Evolutionary conservation across 2,888 invertebrate genomes (phyloP).

Genomic region (Melitaea athalia): DNA sequence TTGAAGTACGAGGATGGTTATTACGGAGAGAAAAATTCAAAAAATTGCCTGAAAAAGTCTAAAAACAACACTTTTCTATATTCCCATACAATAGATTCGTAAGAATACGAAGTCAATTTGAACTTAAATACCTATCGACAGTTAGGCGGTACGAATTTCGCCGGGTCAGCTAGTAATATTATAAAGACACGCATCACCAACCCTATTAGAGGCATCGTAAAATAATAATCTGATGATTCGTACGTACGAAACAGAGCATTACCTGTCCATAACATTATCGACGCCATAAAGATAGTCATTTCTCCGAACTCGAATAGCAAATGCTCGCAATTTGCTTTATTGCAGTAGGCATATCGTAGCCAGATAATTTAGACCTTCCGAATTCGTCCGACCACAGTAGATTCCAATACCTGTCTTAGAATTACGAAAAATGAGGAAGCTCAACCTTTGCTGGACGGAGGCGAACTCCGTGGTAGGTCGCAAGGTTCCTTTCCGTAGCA

Average conservation of each 20-base stretch:
- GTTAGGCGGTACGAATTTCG: too few species aligned
- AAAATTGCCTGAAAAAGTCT: too few species aligned
- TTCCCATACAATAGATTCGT: too few species aligned
- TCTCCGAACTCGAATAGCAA: conserved; percentile 75
- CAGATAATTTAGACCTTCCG: conserved; percentile 52
- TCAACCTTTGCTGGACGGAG: conserved; percentile 54
- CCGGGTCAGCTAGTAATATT: too few species aligned
- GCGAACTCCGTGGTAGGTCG: conserved; percentile 55
- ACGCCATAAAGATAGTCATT: conserved; percentile 73
- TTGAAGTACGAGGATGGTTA: too few species aligned
- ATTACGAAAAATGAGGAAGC: conserved; percentile 41
- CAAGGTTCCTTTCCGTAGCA: conserved; percentile 62
- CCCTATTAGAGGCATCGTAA: conserved; percentile 51
- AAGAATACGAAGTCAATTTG: too few species aligned
- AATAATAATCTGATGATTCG: conserved; percentile 72
- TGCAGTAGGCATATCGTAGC: conserved; percentile 65
- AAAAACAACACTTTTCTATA: too few species aligned
- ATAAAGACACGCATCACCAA: conserved; percentile 10
- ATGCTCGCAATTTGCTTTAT: conserved; percentile 80
- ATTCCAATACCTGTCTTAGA: conserved; percentile 27
- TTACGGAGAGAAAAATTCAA: too few species aligned
- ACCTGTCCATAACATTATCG: conserved; percentile 80
- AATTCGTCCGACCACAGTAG: conserved; percentile 38
- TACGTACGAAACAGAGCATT: conserved; percentile 73
- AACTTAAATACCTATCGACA: too few species aligned